Evolutionary conservation across 2,888 invertebrate species (phyloP), one percentile per base, ranked within the genome.

Genomic region (Polietes domitor): DNA sequence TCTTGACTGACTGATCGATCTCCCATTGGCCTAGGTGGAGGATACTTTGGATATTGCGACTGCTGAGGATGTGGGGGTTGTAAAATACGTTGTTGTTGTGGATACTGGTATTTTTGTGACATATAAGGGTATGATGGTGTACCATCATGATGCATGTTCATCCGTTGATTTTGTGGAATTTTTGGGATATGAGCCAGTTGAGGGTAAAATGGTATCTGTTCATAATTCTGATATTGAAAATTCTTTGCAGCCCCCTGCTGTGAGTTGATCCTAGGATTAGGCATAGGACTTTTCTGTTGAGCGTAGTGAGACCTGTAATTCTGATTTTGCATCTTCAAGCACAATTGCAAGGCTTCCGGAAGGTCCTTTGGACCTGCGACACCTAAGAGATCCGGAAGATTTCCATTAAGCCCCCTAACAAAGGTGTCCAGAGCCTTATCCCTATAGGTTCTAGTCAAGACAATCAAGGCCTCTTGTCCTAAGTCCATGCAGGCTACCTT

Each of bases 361-460:
- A 75, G 19, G 32, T 75, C 50, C 37, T 12, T 65, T 15, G 47
- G 63, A 17, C 58, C 47, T 12, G 43, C 63, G 47, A 63, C 50
- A 10, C 74, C 65, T 32, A 75, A 53, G 12, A 75, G 75, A 32
- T 37, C 32, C 6, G 74, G n/a, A 28, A 75, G 28, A 32, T 75
- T 63, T 19, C 74, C 74, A n/a, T 47, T 47, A 28, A 63, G 47
- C 19, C 74, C 74, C 15, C 75, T n/a, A 26, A 75, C 28, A 47
- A 65, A 75, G 15, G 75, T 75, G 37, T 75, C 53, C 19, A 75
- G 47, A 19, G 75, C 65, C 37, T 47, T 75, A 28, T 53, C n/a
- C 7, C 75, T 50, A 65, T 53, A 65, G n/a, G 50, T 75, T n/a
- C 65, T 75, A 17, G 63, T 32, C 32, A 74, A 24, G 19, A 58